These are phyloP conservation scores for Pogonus chalceus DNA, from an alignment of 1,140 invertebrate genomes.

Conservation along the genomic window DNA sequence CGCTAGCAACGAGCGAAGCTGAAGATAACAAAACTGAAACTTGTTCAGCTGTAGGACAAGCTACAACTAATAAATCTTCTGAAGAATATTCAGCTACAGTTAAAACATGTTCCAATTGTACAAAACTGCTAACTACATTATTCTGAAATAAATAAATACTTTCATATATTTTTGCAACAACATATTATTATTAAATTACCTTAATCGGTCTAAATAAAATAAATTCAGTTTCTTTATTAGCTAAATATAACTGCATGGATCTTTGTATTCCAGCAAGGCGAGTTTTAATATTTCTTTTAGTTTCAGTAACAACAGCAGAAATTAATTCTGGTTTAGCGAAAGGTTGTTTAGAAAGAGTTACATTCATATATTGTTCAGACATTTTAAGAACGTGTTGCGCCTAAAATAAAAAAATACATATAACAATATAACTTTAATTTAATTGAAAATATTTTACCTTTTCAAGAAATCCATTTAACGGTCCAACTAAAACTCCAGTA, in stretches of 20 bases:
- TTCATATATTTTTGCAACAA: no score
- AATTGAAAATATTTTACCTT: constrained; percentile 46
- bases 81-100: constrained; percentile 58
- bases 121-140: constrained; percentile 76
- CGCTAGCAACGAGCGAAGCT: constrained; percentile 17
- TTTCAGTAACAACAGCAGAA: constrained; percentile 44
- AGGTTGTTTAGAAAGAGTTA: constrained; percentile 32
- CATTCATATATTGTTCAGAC: constrained; percentile 21
- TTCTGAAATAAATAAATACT: constrained; percentile 51
- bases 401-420: constrained; percentile 19
- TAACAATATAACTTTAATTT: constrained; percentile 7
- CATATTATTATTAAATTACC: constrained; percentile 37
- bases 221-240: constrained; percentile 94
- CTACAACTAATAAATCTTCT: constrained; percentile 75
- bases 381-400: constrained; percentile 22
- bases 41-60: constrained; percentile 83
- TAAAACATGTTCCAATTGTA: constrained; percentile 70
- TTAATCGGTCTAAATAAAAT: constrained; percentile 90
- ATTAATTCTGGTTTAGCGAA: constrained; percentile 45
- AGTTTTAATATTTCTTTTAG: constrained; percentile 63
- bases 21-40: constrained; percentile 80
- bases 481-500: constrained; percentile 60
- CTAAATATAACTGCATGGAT: constrained; percentile 87
- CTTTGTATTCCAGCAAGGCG: constrained; percentile 71
- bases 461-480: constrained; percentile 48